Base-by-base conservation (phyloP, 2,888 invertebrate species). In the Scaptomyza cyrtandrae region DNA sequence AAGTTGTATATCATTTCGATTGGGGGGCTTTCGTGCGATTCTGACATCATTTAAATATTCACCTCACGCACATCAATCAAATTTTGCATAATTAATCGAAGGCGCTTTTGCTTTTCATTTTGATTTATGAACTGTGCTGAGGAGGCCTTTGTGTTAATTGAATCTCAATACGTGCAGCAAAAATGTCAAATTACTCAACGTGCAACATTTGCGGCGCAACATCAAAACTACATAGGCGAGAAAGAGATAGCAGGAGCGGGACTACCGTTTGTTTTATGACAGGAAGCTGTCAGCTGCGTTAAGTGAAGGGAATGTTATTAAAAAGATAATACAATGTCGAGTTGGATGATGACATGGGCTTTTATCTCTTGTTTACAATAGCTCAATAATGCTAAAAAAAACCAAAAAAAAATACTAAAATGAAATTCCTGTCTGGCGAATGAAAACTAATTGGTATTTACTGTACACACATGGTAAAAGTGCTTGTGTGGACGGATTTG, bases 11-110 rank as follows among this genome's bases (percentile, higher is more conserved):
- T 24, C 27, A 44, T n/a, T 67, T 52, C 55, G 72, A 19, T 45
- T 19, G 19, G 52, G 37, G n/a, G 52, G 55, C 19, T 24, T 7
- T 35, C 9, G 14, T 33, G 10, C 14, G 2, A 9, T n/a, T 37
- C 31, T 31, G 56, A 10, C 52, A 11, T 14, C 16, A 37, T 37
- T 73, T 19, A n/a, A 56, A 41, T 52, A 88, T 69, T 77, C 86
- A 27, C 62, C 64, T 64, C 86, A 83, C 88, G 86, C 74, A 74
- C 84, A 83, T 83, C 88, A 74, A 83, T 83, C 88, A 83, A 83
- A 77, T 80, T 88, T 77, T 62, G 84, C 80, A 88, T 88, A 82
- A 82, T 88, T 82, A 82, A 83, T 83, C 58, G 88, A 64, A 39
- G 13, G 44, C 53, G 56, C 3, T 55, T 41, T 13, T 27, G 56